Percentiles rank a stretch among this genome's conserved stretches.
Conservation (phyloP, 2,797 vertebrate genomes). For the Heterohyrax brucei region DNA sequence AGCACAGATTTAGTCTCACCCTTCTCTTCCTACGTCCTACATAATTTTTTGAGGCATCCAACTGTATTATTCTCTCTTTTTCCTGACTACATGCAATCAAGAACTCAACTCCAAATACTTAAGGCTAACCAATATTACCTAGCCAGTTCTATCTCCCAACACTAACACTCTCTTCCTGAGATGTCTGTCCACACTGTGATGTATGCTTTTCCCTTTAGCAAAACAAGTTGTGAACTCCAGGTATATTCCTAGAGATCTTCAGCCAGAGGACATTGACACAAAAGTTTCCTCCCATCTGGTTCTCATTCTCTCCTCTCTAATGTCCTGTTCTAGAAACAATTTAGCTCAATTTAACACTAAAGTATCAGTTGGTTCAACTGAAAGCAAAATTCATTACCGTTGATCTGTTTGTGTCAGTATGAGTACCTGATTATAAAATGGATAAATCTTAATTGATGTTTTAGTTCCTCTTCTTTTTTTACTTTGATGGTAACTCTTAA, state of each 20-base stretch:
- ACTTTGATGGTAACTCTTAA: neutral
- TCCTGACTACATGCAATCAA: neutral
- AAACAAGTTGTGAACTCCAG: neutral
- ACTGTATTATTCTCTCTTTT: neutral
- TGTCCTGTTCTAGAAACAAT: neutral
- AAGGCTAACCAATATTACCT: neutral
- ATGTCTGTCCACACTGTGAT: rapidly evolving
- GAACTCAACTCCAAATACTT: neutral
- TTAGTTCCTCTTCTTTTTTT: neutral
- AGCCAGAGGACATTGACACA: rapidly evolving
- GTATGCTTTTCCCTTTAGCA: neutral
- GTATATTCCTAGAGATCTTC: neutral
- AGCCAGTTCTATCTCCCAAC: neutral
- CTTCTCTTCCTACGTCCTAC: neutral
- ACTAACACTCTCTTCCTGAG: neutral
- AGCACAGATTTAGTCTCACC: neutral
- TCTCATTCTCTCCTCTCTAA: neutral
- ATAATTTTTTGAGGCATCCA: neutral
- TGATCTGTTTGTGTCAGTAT: neutral
- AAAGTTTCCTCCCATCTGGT: neutral
- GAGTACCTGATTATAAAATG: neutral
- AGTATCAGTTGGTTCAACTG: neutral
- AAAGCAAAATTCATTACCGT: neutral
- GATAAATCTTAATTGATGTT: neutral
- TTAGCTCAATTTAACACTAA: neutral